Percentiles rank a stretch among this genome's conserved stretches.
Conservation (phyloP, 1,140 invertebrate genomes). For the Aphelinus atriplicis region DNA sequence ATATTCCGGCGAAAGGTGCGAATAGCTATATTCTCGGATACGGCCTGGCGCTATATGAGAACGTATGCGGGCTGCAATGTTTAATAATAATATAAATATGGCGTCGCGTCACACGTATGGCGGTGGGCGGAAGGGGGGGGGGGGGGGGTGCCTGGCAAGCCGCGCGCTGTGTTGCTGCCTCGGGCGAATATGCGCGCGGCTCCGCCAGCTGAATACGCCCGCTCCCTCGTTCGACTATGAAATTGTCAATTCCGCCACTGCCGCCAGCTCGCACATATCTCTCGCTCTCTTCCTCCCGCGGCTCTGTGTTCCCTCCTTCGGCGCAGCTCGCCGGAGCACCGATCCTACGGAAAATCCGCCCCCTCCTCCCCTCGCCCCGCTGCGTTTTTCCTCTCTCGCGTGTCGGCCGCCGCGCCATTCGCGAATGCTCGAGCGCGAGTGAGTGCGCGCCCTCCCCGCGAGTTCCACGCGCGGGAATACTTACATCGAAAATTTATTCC, state of each 20-base stretch:
- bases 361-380: not conserved
- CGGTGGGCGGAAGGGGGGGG: no score
- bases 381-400: not conserved
- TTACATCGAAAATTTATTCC: no score
- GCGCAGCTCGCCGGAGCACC: no score
- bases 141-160: no score
- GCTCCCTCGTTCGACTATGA: conserved; percentile 48
- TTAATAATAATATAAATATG: conserved; percentile 60
- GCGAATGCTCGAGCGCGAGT: no score
- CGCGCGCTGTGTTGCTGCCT: not conserved
- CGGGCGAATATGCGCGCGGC: conserved; percentile 42
- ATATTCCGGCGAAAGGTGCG: conserved; percentile 17
- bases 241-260: conserved; percentile 53
- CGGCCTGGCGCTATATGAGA: conserved; percentile 48
- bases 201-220: conserved; percentile 42
- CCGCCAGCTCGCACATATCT: conserved; percentile 1
- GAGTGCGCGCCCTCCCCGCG: no score
- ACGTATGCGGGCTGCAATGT: conserved; percentile 59
- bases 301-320: no score
- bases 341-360: no score
- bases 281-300: not conserved
- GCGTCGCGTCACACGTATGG: no score
- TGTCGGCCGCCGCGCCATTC: no score
- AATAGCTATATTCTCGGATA: conserved; percentile 6
- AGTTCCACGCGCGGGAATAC: no score